Evolutionary conservation across 2,113 vertebrate genomes (phyloP), one percentile per base, ranked within the genome.

Genomic region (Trichechus manatus): DNA sequence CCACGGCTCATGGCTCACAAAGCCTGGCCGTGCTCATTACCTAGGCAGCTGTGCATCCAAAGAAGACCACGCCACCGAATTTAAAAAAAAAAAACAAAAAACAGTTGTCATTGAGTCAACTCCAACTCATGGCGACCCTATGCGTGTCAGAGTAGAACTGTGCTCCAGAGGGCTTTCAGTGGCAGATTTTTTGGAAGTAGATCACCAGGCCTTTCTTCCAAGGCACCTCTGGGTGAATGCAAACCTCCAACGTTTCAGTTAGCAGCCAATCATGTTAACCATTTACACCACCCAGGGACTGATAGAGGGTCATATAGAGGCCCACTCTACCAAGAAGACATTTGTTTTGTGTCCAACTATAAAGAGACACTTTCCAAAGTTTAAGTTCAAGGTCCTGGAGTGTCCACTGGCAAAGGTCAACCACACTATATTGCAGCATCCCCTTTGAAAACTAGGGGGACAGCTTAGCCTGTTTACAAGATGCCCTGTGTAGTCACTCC

Each of bases 11-110:
- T 4, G 36, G 33, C 61, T 20, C 29, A 3, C 70, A 11, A 10
- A 39, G 1, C 0, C 4, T 0, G 4, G 9, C 5, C 8, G 5
- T 29, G n/a, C 63, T 53, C 59, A 6, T 4, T 10, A 3, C 33
- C 70, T 27, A 14, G 33, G 31, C 11, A 66, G 2, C 53, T 61
- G 17, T 3, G 27, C 22, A 66, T 31, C 22, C 19, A 5, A 31
- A 23, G 42, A 78, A 36, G 36, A 72, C 47, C 66, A 6, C 50
- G 29, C 22, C 42, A 42, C 63, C 72, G 5, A 1, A 39, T 39
- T 39, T 39, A 39, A 39, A 39, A 39, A 39, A 39, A 39, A 39
- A 39, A 15, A 33, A 33, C 5, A 47, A 47, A 9, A 10, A 47
- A 47, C 47, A 17, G 53, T 56, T 15, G 53, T 11, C 14, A 56